A percentile compares a stretch with the other conserved stretches of the same genome.
Conservation (phyloP, 2,797 vertebrate species). For the Falco columbarius region DNA sequence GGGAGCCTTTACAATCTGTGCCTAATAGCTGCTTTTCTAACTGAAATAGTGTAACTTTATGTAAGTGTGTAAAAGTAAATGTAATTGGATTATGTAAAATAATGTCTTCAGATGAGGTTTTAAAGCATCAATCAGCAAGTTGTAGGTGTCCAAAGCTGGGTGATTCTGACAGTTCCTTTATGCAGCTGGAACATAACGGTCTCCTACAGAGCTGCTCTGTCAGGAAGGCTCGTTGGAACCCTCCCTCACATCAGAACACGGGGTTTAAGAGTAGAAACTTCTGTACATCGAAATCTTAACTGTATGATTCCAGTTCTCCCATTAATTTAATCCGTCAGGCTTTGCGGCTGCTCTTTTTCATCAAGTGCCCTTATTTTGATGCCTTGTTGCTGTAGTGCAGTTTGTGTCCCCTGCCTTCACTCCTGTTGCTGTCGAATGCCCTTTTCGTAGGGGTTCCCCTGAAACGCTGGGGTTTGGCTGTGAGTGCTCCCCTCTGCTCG, state of each 20-base stretch:
- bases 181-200: background rate
- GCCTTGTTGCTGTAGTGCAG: accelerated
- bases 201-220: background rate
- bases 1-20: background rate
- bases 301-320: background rate
- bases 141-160: background rate
- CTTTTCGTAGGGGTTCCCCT: accelerated
- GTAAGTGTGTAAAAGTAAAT: background rate
- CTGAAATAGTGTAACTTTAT: background rate
- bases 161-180: accelerated
- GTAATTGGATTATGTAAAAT: background rate
- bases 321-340: accelerated
- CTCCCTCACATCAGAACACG: background rate
- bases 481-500: accelerated
- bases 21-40: background rate
- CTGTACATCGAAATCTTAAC: accelerated
- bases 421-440: accelerated
- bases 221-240: background rate
- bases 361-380: background rate
- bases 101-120: background rate
- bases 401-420: accelerated
- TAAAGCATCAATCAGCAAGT: background rate
- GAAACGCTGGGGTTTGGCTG: accelerated
- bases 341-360: background rate
- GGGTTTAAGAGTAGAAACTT: accelerated